Conservation (phyloP, 2,113 vertebrate species). For the Lasiurus cinereus region DNA sequence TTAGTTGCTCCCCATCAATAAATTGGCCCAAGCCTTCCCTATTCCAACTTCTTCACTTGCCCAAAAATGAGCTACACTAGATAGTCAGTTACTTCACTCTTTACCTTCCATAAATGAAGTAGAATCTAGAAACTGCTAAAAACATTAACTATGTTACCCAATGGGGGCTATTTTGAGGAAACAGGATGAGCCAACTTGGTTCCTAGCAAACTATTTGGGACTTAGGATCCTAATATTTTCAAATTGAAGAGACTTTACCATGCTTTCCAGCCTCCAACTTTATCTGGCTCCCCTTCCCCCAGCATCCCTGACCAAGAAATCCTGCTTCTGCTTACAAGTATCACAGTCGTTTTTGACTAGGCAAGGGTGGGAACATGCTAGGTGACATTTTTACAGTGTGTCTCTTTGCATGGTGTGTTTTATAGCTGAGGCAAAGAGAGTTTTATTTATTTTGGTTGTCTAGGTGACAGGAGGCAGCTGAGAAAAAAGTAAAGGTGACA, state of each 20-base stretch:
- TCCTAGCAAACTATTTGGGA: not conserved
- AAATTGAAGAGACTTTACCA: not conserved
- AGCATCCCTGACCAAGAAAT: no score
- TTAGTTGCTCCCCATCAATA: not conserved
- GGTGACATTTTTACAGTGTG: not conserved
- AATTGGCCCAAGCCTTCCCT: not conserved
- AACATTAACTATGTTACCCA: not conserved
- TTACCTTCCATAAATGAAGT: not conserved
- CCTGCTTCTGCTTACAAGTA: not conserved
- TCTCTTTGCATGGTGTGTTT: not conserved
- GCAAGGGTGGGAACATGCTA: not conserved
- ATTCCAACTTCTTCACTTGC: not conserved
- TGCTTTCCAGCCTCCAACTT: not conserved
- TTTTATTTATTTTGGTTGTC: constrained; percentile 5
- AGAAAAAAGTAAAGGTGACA: not conserved
- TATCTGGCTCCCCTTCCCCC: not conserved
- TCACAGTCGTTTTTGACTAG: not conserved
- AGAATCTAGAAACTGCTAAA: not conserved
- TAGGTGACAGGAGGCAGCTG: not conserved
- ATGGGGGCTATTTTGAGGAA: not conserved
- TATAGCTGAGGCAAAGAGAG: not conserved
- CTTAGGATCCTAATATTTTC: not conserved
- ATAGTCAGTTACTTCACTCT: not conserved
- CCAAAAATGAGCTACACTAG: not conserved
- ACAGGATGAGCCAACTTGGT: not conserved